A percentile compares a stretch with the other conserved stretches of the same genome.
Conservation (phyloP, 1,140 invertebrate genomes). For the Odontomachus brunneus region DNA sequence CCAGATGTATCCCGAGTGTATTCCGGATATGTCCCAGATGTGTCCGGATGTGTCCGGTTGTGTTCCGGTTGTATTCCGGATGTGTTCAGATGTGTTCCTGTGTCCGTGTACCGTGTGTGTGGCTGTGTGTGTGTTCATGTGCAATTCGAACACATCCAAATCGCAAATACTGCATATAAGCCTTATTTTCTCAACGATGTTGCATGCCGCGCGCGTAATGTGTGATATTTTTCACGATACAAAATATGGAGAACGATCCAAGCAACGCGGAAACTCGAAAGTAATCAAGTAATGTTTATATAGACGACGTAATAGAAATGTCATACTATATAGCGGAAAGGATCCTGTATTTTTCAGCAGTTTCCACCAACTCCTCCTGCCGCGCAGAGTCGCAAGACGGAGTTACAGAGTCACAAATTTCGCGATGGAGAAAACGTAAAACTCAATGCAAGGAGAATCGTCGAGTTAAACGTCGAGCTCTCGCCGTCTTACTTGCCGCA, state of each 20-base stretch:
- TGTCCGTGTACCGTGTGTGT: no score
- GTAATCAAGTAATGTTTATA: conserved; percentile 26
- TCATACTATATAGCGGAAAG: neutral
- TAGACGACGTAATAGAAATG: conserved; percentile 7
- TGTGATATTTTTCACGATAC: neutral
- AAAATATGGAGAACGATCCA: conserved; percentile 18
- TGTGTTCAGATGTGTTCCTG: no score
- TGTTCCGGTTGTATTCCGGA: no score
- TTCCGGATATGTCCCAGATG: no score
- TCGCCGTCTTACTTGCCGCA: neutral
- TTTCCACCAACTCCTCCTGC: neutral
- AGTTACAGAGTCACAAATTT: neutral
- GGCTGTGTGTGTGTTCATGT: no score
- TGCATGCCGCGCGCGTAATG: neutral
- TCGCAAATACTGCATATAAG: conserved; percentile 37
- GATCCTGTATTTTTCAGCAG: neutral
- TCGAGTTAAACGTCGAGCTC: neutral
- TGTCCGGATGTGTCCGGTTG: no score
- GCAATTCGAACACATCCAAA: no score
- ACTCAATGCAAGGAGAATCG: neutral
- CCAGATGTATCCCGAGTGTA: no score
- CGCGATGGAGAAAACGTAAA: neutral
- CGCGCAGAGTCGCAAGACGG: neutral
- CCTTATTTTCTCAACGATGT: neutral
- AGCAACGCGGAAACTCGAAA: conserved; percentile 12